A percentile compares a stretch with the other conserved stretches of the same genome.
Evolutionary conservation across 2,888 invertebrate genomes (phyloP).

Genomic region (Cheilosia vulpina): DNA sequence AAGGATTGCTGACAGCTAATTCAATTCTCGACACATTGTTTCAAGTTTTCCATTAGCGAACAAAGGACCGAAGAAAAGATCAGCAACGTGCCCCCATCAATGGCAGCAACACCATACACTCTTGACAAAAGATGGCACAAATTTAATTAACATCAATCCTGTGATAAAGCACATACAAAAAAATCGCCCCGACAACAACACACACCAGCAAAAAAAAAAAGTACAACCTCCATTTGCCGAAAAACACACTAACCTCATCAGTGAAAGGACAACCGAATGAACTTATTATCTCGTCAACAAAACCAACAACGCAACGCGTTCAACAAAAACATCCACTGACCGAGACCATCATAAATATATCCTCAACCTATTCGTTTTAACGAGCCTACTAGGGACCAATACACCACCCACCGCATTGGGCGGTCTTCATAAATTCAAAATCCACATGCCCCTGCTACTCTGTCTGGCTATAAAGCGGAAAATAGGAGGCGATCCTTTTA

Average conservation of each 20-base stretch:
- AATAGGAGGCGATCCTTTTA: slow-evolving; percentile 45
- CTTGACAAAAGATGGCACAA: slow-evolving; percentile 14
- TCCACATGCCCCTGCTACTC: neutral
- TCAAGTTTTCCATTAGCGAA: neutral
- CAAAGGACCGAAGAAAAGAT: neutral
- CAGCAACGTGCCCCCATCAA: neutral
- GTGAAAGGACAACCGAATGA: slow-evolving; percentile 32
- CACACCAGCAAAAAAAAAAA: slow-evolving; percentile 2
- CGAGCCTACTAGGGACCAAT: slow-evolving; percentile 34
- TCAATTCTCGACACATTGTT: no score
- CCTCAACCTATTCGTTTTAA: slow-evolving; percentile 63
- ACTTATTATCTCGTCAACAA: slow-evolving; percentile 12
- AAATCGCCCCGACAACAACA: slow-evolving; percentile 12
- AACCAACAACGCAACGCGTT: neutral
- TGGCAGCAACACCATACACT: neutral
- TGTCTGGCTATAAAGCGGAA: slow-evolving; percentile 21
- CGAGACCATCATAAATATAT: slow-evolving; percentile 40
- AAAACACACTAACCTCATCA: slow-evolving; percentile 37
- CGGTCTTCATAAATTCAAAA: slow-evolving; percentile 51
- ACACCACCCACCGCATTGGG: slow-evolving; percentile 20
- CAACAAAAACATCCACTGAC: slow-evolving; percentile 51
- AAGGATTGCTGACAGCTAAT: no score
- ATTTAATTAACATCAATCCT: slow-evolving; percentile 54
- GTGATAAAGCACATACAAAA: slow-evolving; percentile 20
- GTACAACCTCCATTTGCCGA: slow-evolving; percentile 24